phyloP scores from a whole-genome alignment of 2,113 vertebrate genomes.

The Halichoerus grypus region DNA sequence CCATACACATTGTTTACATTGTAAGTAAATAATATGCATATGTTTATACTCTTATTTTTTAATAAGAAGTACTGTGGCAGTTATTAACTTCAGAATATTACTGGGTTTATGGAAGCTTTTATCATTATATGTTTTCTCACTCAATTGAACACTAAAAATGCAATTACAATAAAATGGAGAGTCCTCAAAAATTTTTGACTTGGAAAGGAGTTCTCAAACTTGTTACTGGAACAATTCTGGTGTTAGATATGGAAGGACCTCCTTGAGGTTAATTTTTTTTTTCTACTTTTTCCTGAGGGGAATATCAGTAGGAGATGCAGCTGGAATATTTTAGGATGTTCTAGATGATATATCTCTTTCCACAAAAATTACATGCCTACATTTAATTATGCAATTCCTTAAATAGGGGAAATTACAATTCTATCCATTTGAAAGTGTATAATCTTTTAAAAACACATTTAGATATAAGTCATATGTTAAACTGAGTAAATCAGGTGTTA shows the following conservation, averaged over 20 bases:
- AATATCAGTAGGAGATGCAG: not conserved
- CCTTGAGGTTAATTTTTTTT: conserved; percentile 45
- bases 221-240: not conserved
- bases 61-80: not conserved
- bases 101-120: conserved; percentile 54
- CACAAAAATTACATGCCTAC: conserved; percentile 63
- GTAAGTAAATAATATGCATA: not conserved
- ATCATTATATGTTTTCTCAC: conserved; percentile 27
- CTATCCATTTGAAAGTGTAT: conserved; percentile 68
- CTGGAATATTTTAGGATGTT: conserved; percentile 62
- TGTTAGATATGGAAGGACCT: conserved; percentile 26
- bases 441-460: conserved; percentile 69
- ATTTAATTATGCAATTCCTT: conserved; percentile 61
- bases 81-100: conserved; percentile 47
- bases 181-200: conserved; percentile 33
- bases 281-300: not conserved
- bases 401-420: conserved; percentile 62
- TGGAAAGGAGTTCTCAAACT: conserved; percentile 49
- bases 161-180: conserved; percentile 55
- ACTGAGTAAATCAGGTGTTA: conserved; percentile 74
- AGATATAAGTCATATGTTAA: conserved; percentile 76
- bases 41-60: conserved; percentile 15
- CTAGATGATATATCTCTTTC: conserved; percentile 66
- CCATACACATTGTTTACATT: not conserved
- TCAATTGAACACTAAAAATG: conserved; percentile 39